These are phyloP conservation scores for Andricus curvator DNA, from an alignment of 2,888 invertebrate genomes.

Conservation along the genomic window DNA sequence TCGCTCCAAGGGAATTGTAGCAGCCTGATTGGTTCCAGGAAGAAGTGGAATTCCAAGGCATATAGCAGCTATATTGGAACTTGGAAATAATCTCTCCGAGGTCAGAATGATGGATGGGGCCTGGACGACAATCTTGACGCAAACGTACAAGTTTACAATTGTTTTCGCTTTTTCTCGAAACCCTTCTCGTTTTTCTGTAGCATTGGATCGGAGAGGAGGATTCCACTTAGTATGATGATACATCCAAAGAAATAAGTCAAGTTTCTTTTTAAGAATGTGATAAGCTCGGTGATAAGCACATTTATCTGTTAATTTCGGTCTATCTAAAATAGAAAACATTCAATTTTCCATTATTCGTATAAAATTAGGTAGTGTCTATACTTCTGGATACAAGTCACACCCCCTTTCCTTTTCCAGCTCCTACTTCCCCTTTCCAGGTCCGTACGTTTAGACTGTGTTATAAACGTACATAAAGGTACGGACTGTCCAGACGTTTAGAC, in stretches of 20 bases:
- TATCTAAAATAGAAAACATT: too few relatives aligned
- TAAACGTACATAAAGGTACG: too few relatives aligned
- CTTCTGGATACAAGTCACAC: too few relatives aligned
- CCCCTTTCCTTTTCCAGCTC: too few relatives aligned
- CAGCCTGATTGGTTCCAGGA: conserved; percentile 50
- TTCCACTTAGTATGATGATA: neutral
- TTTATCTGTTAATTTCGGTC: too few relatives aligned
- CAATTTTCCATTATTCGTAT: too few relatives aligned
- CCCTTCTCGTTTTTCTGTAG: neutral
- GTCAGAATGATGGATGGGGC: conserved; percentile 45
- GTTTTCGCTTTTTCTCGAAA: conserved; percentile 2
- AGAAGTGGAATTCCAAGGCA: conserved; percentile 46
- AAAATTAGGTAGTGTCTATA: too few relatives aligned
- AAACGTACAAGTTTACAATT: conserved; percentile 32
- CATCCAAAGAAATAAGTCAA: neutral
- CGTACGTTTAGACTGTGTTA: too few relatives aligned
- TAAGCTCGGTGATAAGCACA: neutral
- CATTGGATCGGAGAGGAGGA: neutral
- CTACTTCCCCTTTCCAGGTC: too few relatives aligned
- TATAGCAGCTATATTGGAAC: conserved; percentile 3
- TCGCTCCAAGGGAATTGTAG: conserved; percentile 47
- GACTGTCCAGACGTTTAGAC: too few relatives aligned
- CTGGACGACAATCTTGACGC: conserved; percentile 41
- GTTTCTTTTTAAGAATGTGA: conserved; percentile 1
- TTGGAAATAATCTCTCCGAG: conserved; percentile 47